A percentile compares a stretch with the other conserved stretches of the same genome.
phyloP scores from a whole-genome alignment of 35 echinoderm and acorn worm genomes.

The Chiridota heheva region DNA sequence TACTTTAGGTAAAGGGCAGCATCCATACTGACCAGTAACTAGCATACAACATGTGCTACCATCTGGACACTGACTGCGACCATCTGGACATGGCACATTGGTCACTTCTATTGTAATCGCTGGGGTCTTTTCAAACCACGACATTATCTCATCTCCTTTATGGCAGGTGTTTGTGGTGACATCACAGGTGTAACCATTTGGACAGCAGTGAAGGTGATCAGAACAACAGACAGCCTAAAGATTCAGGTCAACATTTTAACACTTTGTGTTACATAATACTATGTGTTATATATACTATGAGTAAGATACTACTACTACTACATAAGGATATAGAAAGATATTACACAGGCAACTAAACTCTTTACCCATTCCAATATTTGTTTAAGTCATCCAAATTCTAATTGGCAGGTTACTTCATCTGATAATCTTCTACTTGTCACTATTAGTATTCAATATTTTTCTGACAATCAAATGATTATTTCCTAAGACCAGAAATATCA shows the following conservation, averaged over 20 bases:
- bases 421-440: too few relatives aligned
- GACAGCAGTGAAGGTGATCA: slow-evolving; percentile 48
- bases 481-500: too few relatives aligned
- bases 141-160: slow-evolving; percentile 3
- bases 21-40: slow-evolving; percentile 46
- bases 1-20: slow-evolving; percentile 52
- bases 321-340: too few relatives aligned
- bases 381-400: too few relatives aligned
- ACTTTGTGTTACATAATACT: neutral
- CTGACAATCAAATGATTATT: too few relatives aligned
- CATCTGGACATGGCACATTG: slow-evolving; percentile 49
- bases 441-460: too few relatives aligned
- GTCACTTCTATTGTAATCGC: neutral
- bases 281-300: too few relatives aligned
- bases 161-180: neutral
- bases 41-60: slow-evolving; percentile 71
- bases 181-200: slow-evolving; percentile 42
- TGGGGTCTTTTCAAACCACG: slow-evolving; percentile 17
- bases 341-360: too few relatives aligned
- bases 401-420: too few relatives aligned
- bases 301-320: too few relatives aligned
- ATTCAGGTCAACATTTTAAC: neutral
- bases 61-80: slow-evolving; percentile 42
- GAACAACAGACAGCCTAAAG: slow-evolving; percentile 43
- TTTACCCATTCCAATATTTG: too few relatives aligned